These are phyloP conservation scores for Stomatorhinus ivindoensis DNA, from an alignment of 2,113 vertebrate genomes.

Conservation along the genomic window DNA sequence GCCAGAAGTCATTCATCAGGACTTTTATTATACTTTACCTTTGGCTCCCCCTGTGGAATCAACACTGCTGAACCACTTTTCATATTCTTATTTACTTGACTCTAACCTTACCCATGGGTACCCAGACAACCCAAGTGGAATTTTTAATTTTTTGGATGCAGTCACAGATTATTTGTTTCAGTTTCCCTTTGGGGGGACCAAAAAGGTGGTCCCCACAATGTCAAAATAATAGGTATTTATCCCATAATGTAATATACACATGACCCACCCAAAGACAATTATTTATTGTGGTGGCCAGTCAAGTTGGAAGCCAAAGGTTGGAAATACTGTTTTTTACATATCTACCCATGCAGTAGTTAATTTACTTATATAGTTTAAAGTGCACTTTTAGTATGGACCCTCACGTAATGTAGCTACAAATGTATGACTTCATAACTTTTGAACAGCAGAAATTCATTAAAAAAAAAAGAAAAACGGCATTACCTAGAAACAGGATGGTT, in stretches of 20 bases:
- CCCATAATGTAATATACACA: background rate
- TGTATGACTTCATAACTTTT: background rate
- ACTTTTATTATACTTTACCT: background rate
- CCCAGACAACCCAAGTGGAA: background rate
- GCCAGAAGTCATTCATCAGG: background rate
- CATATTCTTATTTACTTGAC: background rate
- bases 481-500: constrained; percentile 51
- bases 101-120: background rate
- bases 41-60: background rate
- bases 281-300: background rate
- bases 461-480: background rate
- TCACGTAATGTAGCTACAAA: background rate
- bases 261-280: background rate
- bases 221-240: background rate
- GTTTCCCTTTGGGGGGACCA: background rate
- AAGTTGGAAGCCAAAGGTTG: background rate
- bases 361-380: background rate
- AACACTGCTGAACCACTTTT: background rate
- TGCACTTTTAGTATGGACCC: background rate
- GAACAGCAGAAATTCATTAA: background rate
- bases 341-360: background rate
- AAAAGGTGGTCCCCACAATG: background rate
- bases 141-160: background rate
- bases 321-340: background rate
- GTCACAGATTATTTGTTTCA: background rate